Conservation (phyloP, 2,888 invertebrate species). For the Galeruca laticollis region DNA sequence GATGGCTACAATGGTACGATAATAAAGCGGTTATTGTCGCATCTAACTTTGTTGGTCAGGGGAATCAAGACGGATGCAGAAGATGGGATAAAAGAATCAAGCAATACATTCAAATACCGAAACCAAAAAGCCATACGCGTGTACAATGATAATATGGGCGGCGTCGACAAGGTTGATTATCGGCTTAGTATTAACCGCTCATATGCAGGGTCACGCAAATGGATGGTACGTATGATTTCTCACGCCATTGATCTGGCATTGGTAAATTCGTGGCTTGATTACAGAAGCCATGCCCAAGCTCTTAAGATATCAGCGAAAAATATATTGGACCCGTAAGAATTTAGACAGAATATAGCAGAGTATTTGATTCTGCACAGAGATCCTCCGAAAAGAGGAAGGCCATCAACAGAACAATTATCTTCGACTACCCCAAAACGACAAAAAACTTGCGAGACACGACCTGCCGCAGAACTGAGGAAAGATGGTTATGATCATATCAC, state of each 20-base stretch:
- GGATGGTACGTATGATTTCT: too few relatives aligned
- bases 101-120: too few relatives aligned
- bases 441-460: not conserved
- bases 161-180: too few relatives aligned
- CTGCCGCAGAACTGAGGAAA: not conserved
- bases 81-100: conserved; percentile 1
- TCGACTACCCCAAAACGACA: not conserved
- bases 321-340: conserved; percentile 16
- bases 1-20: not conserved
- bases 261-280: conserved; percentile 24
- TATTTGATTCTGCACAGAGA: too few relatives aligned
- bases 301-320: conserved; percentile 13
- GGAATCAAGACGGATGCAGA: not conserved
- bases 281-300: conserved; percentile 4
- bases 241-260: too few relatives aligned
- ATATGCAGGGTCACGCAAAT: too few relatives aligned
- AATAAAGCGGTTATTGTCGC: not conserved
- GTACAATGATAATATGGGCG: too few relatives aligned
- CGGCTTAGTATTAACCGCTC: too few relatives aligned
- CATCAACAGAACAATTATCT: too few relatives aligned
- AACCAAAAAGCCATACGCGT: too few relatives aligned
- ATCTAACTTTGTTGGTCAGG: not conserved
- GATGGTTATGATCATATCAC: not conserved
- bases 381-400: too few relatives aligned
- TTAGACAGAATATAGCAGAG: too few relatives aligned